Conservation (phyloP, 2,797 vertebrate genomes). For the Agapornis canus region DNA sequence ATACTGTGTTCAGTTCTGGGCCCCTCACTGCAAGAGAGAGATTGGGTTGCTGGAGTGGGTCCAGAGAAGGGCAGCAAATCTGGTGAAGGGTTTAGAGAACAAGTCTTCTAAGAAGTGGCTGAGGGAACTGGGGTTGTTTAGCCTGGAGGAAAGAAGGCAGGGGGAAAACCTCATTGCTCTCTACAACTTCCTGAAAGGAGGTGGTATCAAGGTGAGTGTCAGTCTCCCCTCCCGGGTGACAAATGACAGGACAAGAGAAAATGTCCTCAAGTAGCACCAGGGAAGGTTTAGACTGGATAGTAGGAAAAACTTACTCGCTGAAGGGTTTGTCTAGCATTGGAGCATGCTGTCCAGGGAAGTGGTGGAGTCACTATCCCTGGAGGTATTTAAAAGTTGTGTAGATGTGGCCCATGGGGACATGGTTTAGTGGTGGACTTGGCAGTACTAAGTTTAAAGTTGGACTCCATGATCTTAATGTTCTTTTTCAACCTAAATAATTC, state of each 20-base stretch:
- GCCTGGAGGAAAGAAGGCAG: not conserved
- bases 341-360: not conserved
- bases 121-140: not conserved
- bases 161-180: rapidly evolving
- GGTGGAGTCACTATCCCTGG: not conserved
- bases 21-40: not conserved
- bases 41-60: not conserved
- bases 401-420: no score
- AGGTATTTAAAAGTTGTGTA: rapidly evolving
- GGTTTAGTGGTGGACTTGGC: not conserved
- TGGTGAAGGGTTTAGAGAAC: not conserved
- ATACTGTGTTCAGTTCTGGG: not conserved
- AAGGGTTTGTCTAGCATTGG: not conserved
- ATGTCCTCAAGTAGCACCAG: not conserved
- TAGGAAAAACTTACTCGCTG: rapidly evolving
- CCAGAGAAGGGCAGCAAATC: rapidly evolving
- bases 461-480: not conserved
- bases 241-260: not conserved
- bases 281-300: not conserved
- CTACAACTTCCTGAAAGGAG: not conserved
- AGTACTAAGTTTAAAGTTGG: rapidly evolving
- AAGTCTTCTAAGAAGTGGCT: not conserved
- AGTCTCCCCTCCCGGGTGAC: not conserved
- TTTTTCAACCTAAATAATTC: not conserved
- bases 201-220: rapidly evolving